Conservation (phyloP, 1,140 invertebrate species). For the Bombus soroeensis region DNA sequence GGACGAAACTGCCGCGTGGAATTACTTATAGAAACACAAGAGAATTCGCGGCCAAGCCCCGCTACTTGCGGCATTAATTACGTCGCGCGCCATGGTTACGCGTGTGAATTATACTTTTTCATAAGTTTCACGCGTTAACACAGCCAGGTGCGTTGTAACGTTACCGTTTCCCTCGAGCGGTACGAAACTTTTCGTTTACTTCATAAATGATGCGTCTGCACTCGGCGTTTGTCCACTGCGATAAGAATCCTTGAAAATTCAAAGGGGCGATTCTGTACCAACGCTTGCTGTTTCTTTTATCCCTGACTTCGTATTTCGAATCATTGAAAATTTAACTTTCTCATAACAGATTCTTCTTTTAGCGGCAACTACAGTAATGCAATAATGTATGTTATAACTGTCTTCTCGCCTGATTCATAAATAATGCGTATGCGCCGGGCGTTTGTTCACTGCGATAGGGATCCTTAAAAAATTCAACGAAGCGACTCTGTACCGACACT, state of each 20-base stretch:
- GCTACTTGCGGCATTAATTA: conserved; percentile 1
- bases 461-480: too few species aligned
- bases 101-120: conserved; percentile 25
- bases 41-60: not conserved
- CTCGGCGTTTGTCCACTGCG: not conserved
- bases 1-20: not conserved
- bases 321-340: not conserved
- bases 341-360: not conserved
- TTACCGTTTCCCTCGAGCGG: not conserved
- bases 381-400: too few species aligned
- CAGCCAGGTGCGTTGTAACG: not conserved
- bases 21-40: not conserved
- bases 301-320: not conserved
- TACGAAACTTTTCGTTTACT: not conserved
- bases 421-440: too few species aligned
- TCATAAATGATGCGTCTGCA: conserved; percentile 1
- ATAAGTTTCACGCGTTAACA: conserved; percentile 6
- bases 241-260: not conserved
- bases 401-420: too few species aligned
- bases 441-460: too few species aligned
- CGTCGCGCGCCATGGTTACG: not conserved
- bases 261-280: not conserved
- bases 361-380: too few species aligned
- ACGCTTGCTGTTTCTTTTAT: not conserved
- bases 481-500: not conserved